Evolutionary conservation across 2,888 invertebrate genomes (phyloP).

Genomic region (Petrolisthes cinctipes): DNA sequence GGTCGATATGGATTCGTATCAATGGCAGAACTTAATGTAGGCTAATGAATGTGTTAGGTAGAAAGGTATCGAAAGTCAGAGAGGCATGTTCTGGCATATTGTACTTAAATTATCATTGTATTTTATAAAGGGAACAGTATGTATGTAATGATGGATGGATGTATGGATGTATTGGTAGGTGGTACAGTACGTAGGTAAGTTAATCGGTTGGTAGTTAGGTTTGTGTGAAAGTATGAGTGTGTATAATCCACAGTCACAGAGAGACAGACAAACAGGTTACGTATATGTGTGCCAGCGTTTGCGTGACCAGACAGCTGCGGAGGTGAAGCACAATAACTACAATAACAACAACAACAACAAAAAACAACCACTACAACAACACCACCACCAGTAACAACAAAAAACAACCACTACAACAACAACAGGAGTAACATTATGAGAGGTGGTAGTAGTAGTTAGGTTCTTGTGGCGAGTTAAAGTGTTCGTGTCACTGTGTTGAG

Average conservation of each 20-base stretch:
- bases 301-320: not conserved
- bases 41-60: no score
- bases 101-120: no score
- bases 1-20: no score
- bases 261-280: not conserved
- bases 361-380: not conserved
- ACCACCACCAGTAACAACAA: not conserved
- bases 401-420: not conserved
- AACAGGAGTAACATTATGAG: not conserved
- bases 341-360: not conserved
- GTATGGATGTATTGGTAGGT: not conserved
- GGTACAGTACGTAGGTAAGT: not conserved
- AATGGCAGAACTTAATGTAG: no score
- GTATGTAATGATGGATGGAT: not conserved
- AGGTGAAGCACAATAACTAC: not conserved
- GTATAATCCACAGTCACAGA: no score
- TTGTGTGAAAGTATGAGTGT: not conserved
- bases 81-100: no score
- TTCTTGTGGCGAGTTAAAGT: constrained; percentile 11
- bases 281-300: not conserved
- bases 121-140: no score
- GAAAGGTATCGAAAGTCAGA: no score
- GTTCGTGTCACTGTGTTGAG: constrained; percentile 8
- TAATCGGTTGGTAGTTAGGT: not conserved
- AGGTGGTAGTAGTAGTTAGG: not conserved